These are phyloP conservation scores for Umimayanthus kanabou DNA, from an alignment of 92 coral and sea anemone species.

Conservation along the genomic window DNA sequence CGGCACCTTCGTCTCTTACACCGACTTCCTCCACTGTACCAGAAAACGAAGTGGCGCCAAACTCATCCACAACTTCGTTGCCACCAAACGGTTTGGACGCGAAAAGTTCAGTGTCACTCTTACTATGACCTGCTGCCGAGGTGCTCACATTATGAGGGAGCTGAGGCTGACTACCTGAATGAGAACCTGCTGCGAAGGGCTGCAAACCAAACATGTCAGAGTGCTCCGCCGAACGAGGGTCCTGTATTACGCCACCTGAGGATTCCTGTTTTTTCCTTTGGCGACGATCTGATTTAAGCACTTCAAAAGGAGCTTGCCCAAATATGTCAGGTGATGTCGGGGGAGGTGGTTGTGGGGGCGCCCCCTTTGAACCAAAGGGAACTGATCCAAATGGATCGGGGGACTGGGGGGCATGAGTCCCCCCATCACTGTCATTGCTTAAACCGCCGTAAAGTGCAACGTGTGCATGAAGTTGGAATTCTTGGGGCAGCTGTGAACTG, in stretches of 20 bases:
- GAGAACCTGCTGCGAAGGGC: conserved; percentile 32
- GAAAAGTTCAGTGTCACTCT: conserved; percentile 11
- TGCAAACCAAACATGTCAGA: conserved; percentile 45
- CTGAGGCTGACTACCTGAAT: conserved; percentile 3
- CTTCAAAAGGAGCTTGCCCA: conserved; percentile 71
- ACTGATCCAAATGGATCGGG: conserved; percentile 84
- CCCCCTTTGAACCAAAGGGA: conserved; percentile 59
- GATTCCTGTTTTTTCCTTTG: conserved; percentile 3
- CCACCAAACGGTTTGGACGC: not conserved
- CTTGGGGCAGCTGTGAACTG: not conserved
- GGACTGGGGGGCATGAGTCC: conserved; percentile 46
- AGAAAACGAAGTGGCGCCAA: conserved; percentile 31
- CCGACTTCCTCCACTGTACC: not conserved
- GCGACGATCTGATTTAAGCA: conserved; percentile 27
- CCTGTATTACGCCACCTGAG: not conserved
- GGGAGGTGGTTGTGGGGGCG: conserved; percentile 8
- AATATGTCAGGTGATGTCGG: conserved; percentile 72
- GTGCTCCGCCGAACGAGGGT: not conserved
- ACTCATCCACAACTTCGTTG: conserved; percentile 17
- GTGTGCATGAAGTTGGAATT: not conserved
- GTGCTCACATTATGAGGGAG: not conserved
- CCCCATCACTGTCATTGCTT: conserved; percentile 53
- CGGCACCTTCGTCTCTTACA: not conserved
- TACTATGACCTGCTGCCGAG: not conserved
- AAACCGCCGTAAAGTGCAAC: not conserved